Evolutionary conservation across 2,797 vertebrate genomes (phyloP).

Genomic region (Avahi laniger): DNA sequence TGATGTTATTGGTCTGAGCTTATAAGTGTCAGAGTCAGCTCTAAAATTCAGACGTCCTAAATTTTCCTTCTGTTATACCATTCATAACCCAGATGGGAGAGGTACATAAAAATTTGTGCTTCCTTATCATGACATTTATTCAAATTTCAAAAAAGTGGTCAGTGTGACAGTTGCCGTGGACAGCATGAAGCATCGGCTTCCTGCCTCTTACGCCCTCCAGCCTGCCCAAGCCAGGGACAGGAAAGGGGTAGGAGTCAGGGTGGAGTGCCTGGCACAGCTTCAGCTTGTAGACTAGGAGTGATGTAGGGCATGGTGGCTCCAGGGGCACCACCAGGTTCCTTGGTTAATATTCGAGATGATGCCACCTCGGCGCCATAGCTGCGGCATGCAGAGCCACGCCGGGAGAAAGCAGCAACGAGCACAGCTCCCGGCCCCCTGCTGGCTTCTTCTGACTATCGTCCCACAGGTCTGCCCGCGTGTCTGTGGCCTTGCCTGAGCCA

Average conservation of each 20-base stretch:
- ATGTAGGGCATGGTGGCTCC: not conserved
- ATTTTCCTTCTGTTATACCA: not conserved
- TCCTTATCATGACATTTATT: not conserved
- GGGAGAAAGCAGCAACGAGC: not conserved
- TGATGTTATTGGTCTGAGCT: not conserved
- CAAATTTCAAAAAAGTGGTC: not conserved
- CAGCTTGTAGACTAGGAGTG: not conserved
- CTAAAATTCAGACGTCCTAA: not conserved
- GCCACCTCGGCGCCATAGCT: rapidly evolving
- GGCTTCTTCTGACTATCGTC: not conserved
- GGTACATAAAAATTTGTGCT: not conserved
- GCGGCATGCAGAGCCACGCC: not conserved
- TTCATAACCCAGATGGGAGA: not conserved
- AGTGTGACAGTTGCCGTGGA: not conserved
- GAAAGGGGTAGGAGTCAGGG: not conserved
- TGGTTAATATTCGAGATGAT: not conserved
- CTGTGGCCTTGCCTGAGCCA: not conserved
- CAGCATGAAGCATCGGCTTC: not conserved
- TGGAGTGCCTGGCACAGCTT: not conserved
- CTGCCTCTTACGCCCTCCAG: not conserved
- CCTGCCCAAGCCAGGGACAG: not conserved
- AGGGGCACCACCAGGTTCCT: too few relatives aligned
- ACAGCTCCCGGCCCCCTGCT: not conserved
- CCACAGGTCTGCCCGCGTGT: not conserved
- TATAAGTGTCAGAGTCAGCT: not conserved